Evolutionary conservation across 2,888 invertebrate species (phyloP).

Genomic region (Chironomus tentans): DNA sequence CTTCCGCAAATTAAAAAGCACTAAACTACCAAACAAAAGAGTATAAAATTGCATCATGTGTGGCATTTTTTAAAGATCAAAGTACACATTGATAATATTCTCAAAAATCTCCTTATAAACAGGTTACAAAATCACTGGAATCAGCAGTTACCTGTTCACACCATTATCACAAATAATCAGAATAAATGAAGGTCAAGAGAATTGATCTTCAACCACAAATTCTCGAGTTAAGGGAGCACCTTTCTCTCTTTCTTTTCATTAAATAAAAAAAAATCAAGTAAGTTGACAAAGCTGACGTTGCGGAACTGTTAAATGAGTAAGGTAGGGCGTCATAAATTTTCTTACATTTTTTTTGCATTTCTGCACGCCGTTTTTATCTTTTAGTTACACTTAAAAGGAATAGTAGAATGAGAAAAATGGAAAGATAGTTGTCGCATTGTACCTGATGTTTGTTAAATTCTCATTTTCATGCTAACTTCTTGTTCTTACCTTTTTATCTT

Average conservation of each 20-base stretch:
- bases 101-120: no score
- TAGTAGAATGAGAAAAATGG: neutral
- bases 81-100: no score
- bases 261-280: neutral
- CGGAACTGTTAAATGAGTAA: neutral
- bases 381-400: neutral
- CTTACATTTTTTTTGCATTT: neutral
- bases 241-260: neutral
- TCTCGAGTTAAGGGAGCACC: neutral
- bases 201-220: neutral
- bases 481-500: neutral
- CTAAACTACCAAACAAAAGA: no score
- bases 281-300: neutral
- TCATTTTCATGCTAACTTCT: neutral
- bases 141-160: no score
- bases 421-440: no score
- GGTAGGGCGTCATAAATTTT: neutral
- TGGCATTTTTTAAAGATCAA: no score
- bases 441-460: neutral
- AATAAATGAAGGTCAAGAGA: neutral
- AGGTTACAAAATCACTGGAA: no score
- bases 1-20: no score
- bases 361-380: neutral
- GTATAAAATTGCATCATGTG: no score
- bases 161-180: no score